Percentiles rank a stretch among this genome's conserved stretches.
These are phyloP conservation scores for Trachurus trachurus DNA, from an alignment of 2,797 vertebrate species.

Conservation along the genomic window DNA sequence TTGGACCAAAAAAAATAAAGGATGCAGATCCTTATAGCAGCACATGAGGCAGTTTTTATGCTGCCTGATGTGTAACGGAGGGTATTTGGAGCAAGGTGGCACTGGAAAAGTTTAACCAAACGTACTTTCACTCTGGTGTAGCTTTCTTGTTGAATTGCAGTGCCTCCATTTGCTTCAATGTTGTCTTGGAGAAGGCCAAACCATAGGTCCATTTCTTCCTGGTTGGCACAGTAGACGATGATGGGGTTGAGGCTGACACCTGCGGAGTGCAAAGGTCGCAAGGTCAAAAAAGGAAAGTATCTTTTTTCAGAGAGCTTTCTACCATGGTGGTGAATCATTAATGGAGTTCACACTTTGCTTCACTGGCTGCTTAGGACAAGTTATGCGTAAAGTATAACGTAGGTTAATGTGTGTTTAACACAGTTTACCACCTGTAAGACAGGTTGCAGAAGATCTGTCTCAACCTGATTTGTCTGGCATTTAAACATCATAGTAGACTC, in stretches of 20 bases:
- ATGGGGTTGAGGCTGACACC: slow-evolving; percentile 94
- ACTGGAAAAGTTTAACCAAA: neutral
- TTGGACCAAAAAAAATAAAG: neutral
- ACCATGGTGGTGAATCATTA: slow-evolving; percentile 35
- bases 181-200: slow-evolving; percentile 94
- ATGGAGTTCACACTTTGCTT: slow-evolving; percentile 17
- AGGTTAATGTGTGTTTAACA: slow-evolving; percentile 55
- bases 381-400: slow-evolving; percentile 47
- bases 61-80: neutral
- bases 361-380: slow-evolving; percentile 24
- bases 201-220: slow-evolving; percentile 91
- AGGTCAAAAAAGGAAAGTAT: slow-evolving; percentile 50
- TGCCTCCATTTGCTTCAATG: slow-evolving; percentile 90
- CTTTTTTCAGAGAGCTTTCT: slow-evolving; percentile 4
- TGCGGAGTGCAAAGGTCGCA: slow-evolving; percentile 73
- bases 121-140: slow-evolving; percentile 85
- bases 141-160: slow-evolving; percentile 70
- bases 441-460: slow-evolving; percentile 6
- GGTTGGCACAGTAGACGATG: slow-evolving; percentile 90
- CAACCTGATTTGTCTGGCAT: slow-evolving; percentile 60
- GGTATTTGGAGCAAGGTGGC: neutral
- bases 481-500: slow-evolving; percentile 42
- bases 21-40: neutral
- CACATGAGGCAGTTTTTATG: neutral
- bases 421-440: slow-evolving; percentile 49